phyloP scores from a whole-genome alignment of 2,797 vertebrate genomes.

The Fringilla coelebs region DNA sequence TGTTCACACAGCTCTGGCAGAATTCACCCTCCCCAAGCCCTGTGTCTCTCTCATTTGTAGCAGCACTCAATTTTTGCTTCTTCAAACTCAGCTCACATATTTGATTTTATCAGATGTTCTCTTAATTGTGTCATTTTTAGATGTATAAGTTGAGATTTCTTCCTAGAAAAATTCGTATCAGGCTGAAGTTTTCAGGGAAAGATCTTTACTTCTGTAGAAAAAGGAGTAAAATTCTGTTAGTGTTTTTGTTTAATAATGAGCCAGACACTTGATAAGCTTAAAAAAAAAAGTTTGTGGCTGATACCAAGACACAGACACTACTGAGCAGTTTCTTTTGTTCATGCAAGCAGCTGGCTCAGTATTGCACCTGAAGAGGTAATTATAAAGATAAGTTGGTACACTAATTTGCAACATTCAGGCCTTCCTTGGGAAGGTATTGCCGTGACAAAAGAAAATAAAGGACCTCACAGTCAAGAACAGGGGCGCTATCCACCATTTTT shows the following conservation, averaged over 20 bases:
- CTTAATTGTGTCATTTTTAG: neutral
- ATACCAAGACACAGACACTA: neutral
- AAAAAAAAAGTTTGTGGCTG: neutral
- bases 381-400: slow-evolving; percentile 61
- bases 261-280: neutral
- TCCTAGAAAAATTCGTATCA: neutral
- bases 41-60: neutral
- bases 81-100: neutral
- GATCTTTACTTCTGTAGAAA: neutral
- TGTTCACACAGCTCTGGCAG: neutral
- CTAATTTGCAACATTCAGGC: slow-evolving; percentile 66
- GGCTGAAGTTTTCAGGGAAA: neutral
- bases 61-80: neutral
- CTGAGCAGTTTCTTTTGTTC: slow-evolving; percentile 5
- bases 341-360: slow-evolving; percentile 32
- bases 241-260: neutral
- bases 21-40: neutral
- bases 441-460: slow-evolving; percentile 67
- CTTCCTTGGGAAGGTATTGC: slow-evolving; percentile 66
- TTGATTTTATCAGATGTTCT: neutral
- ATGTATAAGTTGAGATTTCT: neutral
- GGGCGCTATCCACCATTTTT: slow-evolving; percentile 67
- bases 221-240: neutral
- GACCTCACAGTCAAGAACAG: slow-evolving; percentile 52
- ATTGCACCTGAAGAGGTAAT: slow-evolving; percentile 71